These are phyloP conservation scores for Drosophila repleta DNA, from an alignment of 1,140 invertebrate genomes.

Conservation along the genomic window DNA sequence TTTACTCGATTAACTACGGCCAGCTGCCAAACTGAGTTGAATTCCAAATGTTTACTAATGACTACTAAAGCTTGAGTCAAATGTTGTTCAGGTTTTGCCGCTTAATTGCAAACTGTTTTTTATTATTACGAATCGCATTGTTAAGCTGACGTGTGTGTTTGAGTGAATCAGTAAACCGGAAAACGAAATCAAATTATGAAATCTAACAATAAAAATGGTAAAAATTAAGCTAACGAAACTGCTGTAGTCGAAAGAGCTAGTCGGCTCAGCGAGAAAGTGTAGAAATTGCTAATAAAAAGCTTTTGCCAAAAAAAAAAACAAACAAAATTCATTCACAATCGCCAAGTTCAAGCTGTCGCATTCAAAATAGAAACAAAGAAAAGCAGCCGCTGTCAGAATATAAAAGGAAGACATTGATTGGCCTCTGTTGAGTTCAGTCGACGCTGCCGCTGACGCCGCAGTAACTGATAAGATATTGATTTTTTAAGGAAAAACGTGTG, in stretches of 20 bases:
- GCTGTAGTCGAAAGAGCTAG: neutral
- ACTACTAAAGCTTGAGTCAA: slow-evolving; percentile 27
- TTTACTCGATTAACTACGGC: slow-evolving; percentile 31
- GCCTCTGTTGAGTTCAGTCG: neutral
- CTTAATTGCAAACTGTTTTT: slow-evolving; percentile 36
- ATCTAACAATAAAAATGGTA: slow-evolving; percentile 28
- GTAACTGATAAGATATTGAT: slow-evolving; percentile 72
- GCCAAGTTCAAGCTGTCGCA: slow-evolving; percentile 16
- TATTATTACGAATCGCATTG: slow-evolving; percentile 15
- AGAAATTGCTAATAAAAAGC: slow-evolving; percentile 29
- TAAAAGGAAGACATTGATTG: slow-evolving; percentile 14
- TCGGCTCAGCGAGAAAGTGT: slow-evolving; percentile 25
- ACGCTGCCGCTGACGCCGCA: neutral
- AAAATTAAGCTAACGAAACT: slow-evolving; percentile 5
- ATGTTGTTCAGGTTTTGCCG: slow-evolving; percentile 37
- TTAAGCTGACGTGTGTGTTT: slow-evolving; percentile 38
- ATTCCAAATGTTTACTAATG: slow-evolving; percentile 14
- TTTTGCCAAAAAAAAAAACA: slow-evolving; percentile 29
- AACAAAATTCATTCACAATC: slow-evolving; percentile 40
- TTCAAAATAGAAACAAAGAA: slow-evolving; percentile 24
- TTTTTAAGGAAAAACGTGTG: slow-evolving; percentile 38
- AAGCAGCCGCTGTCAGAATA: slow-evolving; percentile 16
- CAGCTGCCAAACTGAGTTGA: slow-evolving; percentile 19
- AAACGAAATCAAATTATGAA: slow-evolving; percentile 35
- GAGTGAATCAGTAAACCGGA: slow-evolving; percentile 32